Percentiles rank a stretch among this genome's conserved stretches.
Conservation (phyloP, 2,113 vertebrate genomes). For the Gadus macrocephalus region DNA sequence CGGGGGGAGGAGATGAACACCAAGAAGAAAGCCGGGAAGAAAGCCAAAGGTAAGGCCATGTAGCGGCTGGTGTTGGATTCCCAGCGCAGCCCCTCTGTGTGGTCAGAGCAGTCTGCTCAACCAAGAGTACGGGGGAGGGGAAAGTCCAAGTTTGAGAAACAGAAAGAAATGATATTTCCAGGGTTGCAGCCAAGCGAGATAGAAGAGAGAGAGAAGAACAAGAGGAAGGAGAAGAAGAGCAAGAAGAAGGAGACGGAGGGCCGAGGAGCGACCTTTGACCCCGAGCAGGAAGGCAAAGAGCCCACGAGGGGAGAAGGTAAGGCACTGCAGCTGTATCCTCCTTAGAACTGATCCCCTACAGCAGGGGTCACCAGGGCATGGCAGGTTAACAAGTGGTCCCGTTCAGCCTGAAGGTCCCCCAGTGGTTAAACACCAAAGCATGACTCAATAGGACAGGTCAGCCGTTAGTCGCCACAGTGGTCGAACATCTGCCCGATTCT, state of each 20-base stretch:
- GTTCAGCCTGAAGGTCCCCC: background rate
- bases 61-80: background rate
- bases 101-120: too few species aligned
- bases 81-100: background rate
- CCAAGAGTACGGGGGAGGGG: too few species aligned
- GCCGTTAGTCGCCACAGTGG: background rate
- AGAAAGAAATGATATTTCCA: conserved; percentile 22
- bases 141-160: background rate
- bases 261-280: conserved; percentile 33
- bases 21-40: conserved; percentile 61
- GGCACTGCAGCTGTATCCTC: conserved; percentile 26
- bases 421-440: too few species aligned
- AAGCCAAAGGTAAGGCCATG: conserved; percentile 47
- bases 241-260: conserved; percentile 50
- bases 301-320: conserved; percentile 48
- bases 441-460: background rate
- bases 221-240: conserved; percentile 59
- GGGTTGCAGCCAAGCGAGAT: conserved; percentile 40
- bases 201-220: conserved; percentile 41
- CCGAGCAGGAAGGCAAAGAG: conserved; percentile 47
- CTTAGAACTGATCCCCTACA: background rate
- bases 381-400: background rate
- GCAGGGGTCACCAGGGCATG: background rate
- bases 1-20: conserved; percentile 40
- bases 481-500: background rate